Evolutionary conservation across 2,888 invertebrate species (phyloP), one percentile per base, ranked within the genome.

Genomic region (Nemotelus pantherinus): DNA sequence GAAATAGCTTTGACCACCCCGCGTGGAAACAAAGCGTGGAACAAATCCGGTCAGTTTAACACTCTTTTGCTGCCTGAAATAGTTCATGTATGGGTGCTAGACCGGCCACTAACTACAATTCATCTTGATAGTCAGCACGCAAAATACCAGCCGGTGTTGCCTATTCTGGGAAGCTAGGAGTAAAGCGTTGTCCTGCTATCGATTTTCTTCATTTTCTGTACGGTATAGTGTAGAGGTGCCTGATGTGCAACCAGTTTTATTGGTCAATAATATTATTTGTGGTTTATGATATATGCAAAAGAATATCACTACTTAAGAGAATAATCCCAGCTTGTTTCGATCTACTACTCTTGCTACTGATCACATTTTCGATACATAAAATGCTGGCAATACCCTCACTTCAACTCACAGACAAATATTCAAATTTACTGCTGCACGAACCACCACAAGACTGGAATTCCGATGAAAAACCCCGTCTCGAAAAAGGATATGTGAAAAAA

Each of bases 71-170:
- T 7, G 50, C 1, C 50, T 25, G 25, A 50, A 9, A 1, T 50
- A 50, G 9, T 9, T 50, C 1, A 9, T 50, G 5, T 5, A 1
- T 9, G 50, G 50, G 50, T 5, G 6, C 9, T 5, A 5, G 9
- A 50, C 5, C 6, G 6, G 5, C 70, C 60, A 71, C 6, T 60
- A 25, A 25, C 25, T 25, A 25, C n/a, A 6, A 60, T 60, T 10
- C n/a, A 60, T 60, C 60, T 10, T 60, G 60, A 60, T 60, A 2
- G 41, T 25, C 60, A 25, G 41, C 60, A 60, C 60, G 60, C 60
- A 60, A 60, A 60, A 60, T 39, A 60, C 25, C 60, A 6, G 25
- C 60, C 60, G 50, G 50, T 9, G 50, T 7, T 7, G 50, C 9
- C 5, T 50, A 7, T 50, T 9, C 50, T 1, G 50, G 50, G 5